A percentile compares a stretch with the other conserved stretches of the same genome.
phyloP scores from a whole-genome alignment of 2,888 invertebrate species.

The Chorisops tibialis region DNA sequence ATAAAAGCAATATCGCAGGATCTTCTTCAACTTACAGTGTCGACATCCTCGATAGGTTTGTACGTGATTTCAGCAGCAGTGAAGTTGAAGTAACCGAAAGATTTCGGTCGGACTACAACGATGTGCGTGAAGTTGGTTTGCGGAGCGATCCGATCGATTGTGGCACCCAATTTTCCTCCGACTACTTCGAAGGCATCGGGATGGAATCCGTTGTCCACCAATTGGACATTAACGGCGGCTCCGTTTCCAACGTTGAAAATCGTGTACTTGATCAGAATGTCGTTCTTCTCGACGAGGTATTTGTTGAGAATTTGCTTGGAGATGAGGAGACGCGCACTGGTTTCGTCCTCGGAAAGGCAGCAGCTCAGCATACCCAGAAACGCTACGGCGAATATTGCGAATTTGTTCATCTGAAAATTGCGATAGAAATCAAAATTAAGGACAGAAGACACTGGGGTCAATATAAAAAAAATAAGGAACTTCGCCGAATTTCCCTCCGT shows the following conservation, averaged over 20 bases:
- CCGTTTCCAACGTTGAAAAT: slow-evolving; percentile 90
- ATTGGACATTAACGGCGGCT: slow-evolving; percentile 83
- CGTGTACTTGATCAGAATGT: slow-evolving; percentile 91
- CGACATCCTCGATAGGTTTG: slow-evolving; percentile 77
- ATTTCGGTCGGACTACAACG: slow-evolving; percentile 84
- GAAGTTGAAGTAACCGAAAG: slow-evolving; percentile 94
- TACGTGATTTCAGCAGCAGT: slow-evolving; percentile 92
- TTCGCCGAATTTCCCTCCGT: too few species aligned
- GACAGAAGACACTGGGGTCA: too few species aligned
- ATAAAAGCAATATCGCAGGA: background rate
- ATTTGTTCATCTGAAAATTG: slow-evolving; percentile 35
- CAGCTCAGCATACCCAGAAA: slow-evolving; percentile 21
- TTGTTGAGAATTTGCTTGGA: slow-evolving; percentile 94
- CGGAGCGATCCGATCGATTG: slow-evolving; percentile 87
- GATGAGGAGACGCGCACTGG: slow-evolving; percentile 77
- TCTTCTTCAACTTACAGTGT: slow-evolving; percentile 61
- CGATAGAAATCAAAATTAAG: too few species aligned
- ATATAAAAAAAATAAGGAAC: too few species aligned
- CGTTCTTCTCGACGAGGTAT: slow-evolving; percentile 94
- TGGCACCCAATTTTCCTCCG: slow-evolving; percentile 78
- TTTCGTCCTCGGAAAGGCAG: slow-evolving; percentile 60
- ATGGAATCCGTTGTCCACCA: slow-evolving; percentile 86
- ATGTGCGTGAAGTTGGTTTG: slow-evolving; percentile 92
- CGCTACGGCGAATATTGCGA: slow-evolving; percentile 23
- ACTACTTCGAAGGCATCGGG: slow-evolving; percentile 86